These are phyloP conservation scores for Corythornis vintsioides DNA, from an alignment of 2,113 vertebrate genomes.

Conservation along the genomic window DNA sequence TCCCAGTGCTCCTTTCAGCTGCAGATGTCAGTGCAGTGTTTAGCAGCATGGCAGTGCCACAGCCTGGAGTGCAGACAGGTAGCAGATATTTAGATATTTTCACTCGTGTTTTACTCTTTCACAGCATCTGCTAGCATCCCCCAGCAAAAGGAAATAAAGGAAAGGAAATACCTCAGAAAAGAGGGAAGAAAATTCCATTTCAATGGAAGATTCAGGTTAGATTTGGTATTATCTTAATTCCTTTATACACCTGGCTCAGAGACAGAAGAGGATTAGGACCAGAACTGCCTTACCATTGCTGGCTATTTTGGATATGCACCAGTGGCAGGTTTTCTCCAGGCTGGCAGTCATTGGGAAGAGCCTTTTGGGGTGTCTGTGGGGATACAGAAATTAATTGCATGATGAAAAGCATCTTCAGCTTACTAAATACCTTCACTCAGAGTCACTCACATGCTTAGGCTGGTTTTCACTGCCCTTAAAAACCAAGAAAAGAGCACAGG, in stretches of 20 bases:
- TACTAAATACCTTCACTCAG: not conserved
- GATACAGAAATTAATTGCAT: not conserved
- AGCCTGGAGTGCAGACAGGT: not conserved
- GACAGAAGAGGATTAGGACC: rapidly evolving
- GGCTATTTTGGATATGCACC: conserved; percentile 73
- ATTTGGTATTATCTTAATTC: not conserved
- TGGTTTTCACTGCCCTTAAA: not conserved
- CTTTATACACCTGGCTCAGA: not conserved
- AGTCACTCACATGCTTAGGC: not conserved
- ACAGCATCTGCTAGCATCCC: not conserved
- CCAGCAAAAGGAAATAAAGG: not conserved
- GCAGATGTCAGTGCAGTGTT: not conserved
- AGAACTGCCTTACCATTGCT: conserved; percentile 71
- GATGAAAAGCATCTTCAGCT: not conserved
- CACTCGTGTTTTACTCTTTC: not conserved
- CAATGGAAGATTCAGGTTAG: not conserved
- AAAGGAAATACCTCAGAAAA: not conserved
- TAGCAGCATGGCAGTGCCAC: not conserved
- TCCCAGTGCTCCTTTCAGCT: not conserved
- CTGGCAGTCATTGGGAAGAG: conserved; percentile 56
- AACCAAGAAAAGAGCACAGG: not conserved
- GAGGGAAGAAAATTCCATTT: not conserved
- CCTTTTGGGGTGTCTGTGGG: not conserved
- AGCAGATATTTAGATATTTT: not conserved
- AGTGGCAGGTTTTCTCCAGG: conserved; percentile 75